Evolutionary conservation across 2,797 vertebrate genomes (phyloP).

Genomic region (Pristis pectinata): DNA sequence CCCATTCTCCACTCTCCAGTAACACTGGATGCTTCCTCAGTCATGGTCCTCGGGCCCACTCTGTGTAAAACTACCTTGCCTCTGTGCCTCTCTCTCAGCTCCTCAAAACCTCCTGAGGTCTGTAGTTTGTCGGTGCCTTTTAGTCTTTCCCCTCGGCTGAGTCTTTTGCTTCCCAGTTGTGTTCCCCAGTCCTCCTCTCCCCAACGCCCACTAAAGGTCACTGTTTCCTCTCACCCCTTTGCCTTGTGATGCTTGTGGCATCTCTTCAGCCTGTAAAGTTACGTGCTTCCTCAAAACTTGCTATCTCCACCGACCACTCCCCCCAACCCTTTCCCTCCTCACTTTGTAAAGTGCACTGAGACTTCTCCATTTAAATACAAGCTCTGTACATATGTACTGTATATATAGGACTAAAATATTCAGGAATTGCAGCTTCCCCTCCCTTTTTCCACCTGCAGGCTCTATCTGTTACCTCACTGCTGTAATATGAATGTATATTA

Average conservation of each 20-base stretch:
- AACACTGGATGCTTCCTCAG: not conserved
- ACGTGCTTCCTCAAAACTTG: not conserved
- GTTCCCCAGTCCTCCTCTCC: not conserved
- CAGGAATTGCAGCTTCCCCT: not conserved
- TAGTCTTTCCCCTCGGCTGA: not conserved
- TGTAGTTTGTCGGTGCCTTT: not conserved
- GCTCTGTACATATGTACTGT: conserved; percentile 13
- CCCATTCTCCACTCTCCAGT: not conserved
- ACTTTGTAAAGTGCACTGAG: not conserved
- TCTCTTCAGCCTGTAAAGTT: not conserved
- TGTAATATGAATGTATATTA: not conserved
- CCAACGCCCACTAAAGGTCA: not conserved
- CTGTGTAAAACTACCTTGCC: not conserved
- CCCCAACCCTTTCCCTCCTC: not conserved
- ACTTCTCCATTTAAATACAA: not conserved
- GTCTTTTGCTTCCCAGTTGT: not conserved
- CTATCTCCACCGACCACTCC: not conserved
- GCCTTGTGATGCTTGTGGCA: not conserved
- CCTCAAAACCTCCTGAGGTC: not conserved
- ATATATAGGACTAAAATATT: too few species aligned
- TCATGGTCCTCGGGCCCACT: not conserved
- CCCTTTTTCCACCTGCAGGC: not conserved
- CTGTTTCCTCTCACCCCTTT: not conserved
- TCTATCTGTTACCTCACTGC: not conserved
- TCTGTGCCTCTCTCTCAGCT: not conserved